Evolutionary conservation across 2,888 invertebrate species (phyloP), one percentile per base, ranked within the genome.

Genomic region (Celastrina argiolus): DNA sequence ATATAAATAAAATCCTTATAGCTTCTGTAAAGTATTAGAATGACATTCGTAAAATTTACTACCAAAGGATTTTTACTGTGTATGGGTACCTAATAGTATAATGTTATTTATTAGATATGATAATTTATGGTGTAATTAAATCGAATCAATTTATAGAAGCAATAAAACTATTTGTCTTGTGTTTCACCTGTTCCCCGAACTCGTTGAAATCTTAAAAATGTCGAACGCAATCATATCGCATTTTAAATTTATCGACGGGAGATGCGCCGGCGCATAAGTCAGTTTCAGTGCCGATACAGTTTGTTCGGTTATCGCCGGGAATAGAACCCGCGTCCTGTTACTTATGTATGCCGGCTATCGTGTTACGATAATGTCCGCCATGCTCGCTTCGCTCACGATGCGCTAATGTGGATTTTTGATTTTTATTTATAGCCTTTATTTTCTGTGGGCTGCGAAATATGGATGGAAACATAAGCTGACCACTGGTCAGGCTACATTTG

Each of bases 261-360:
- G 68, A 68, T 65, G 66, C 66, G 66, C n/a, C 59, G 36, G 61
- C 51, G 65, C 70, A 70, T 74, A 72, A 73, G 63, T 74, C 73
- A 72, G 67, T 71, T 85, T 83, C 80, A 77, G 83, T 88, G 73
- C 78, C 81, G 84, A 85, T 87, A 85, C 80, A 81, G 84, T 83
- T 85, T 81, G 77, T 79, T 78, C 79, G 80, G 80, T 82, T 87
- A 87, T 88, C 86, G 78, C 74, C 76, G 71, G 74, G 81, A 81
- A 83, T 81, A 83, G 84, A 81, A 82, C 72, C 71, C 69, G 67
- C 69, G 72, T 66, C 65, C 70, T 67, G 73, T 84, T 83, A 85
- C 79, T 87, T 85, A 86, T 85, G 85, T 79, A 74, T 74, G 75
- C 68, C 72, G 72, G 76, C 80, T 87, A 87, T 87, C 87, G 76